Percentiles rank a stretch among this genome's conserved stretches.
Conservation (phyloP, 2,888 invertebrate genomes). For the Pandemis cinnamomeana region DNA sequence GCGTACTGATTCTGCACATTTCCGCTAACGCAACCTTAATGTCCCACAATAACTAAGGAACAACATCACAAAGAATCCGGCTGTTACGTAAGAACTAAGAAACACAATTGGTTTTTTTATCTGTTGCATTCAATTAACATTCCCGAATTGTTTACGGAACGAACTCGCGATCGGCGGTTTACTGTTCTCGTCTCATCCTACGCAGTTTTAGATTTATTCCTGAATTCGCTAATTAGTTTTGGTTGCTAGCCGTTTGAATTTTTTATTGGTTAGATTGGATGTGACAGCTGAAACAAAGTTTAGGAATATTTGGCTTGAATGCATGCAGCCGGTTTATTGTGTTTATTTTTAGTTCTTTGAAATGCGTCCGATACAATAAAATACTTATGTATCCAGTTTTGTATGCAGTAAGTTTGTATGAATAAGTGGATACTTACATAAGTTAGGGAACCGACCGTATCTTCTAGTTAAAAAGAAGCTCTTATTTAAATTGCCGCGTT, state of each 20-base stretch:
- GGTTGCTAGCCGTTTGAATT: background rate
- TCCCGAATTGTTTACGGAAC: constrained; percentile 13
- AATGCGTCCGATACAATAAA: too few species aligned
- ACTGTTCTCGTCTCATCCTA: constrained; percentile 8
- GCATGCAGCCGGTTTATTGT: background rate
- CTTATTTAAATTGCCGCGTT: too few species aligned
- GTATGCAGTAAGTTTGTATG: too few species aligned
- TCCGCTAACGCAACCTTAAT: background rate
- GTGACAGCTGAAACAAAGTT: background rate
- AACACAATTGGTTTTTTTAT: background rate
- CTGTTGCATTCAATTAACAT: constrained; percentile 24
- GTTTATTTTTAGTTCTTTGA: too few species aligned
- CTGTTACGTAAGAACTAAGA: constrained; percentile 8
- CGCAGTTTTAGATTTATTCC: constrained; percentile 3
- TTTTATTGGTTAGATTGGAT: background rate
- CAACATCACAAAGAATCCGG: background rate
- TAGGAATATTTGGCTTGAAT: background rate
- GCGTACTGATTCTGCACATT: too few species aligned
- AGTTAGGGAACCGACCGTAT: too few species aligned
- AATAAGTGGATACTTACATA: too few species aligned
- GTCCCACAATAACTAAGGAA: background rate
- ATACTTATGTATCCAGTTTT: background rate
- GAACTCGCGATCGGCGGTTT: constrained; percentile 2
- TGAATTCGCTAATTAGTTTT: constrained; percentile 8
- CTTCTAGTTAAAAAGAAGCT: too few species aligned